These are phyloP conservation scores for Coronaproctus castanopsis DNA, from an alignment of 2,888 invertebrate genomes.

Conservation along the genomic window DNA sequence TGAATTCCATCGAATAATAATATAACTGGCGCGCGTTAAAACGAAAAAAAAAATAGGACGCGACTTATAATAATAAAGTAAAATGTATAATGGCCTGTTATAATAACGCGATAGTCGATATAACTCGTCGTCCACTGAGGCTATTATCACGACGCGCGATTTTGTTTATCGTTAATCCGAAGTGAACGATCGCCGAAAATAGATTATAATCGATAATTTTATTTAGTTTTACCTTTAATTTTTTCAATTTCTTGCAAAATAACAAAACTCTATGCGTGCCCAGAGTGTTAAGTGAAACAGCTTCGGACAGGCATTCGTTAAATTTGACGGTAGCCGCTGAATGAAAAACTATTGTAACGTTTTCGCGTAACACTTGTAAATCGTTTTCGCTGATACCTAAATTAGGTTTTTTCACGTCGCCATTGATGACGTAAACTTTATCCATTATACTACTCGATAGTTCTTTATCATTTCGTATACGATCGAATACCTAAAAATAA, in stretches of 20 bases:
- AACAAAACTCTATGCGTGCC: constrained; percentile 34
- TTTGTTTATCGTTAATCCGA: no score
- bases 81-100: no score
- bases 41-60: no score
- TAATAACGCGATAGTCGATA: no score
- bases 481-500: constrained; percentile 30
- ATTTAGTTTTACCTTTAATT: constrained; percentile 31
- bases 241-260: constrained; percentile 32
- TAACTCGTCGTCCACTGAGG: no score
- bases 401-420: constrained; percentile 26
- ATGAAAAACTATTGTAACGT: constrained; percentile 36
- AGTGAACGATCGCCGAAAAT: no score
- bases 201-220: no score
- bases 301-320: constrained; percentile 34
- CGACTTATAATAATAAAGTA: no score
- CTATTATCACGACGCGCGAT: no score
- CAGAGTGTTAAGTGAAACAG: constrained; percentile 35
- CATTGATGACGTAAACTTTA: constrained; percentile 29
- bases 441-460: constrained; percentile 22
- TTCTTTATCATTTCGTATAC: constrained; percentile 22
- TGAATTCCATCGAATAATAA: no score
- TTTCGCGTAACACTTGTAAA: constrained; percentile 25
- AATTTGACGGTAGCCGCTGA: constrained; percentile 40
- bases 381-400: constrained; percentile 26
- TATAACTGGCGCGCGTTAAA: no score